Percentiles rank a stretch among this genome's conserved stretches.
Evolutionary conservation across 2,113 vertebrate species (phyloP).

Genomic region (Etia nguti): DNA sequence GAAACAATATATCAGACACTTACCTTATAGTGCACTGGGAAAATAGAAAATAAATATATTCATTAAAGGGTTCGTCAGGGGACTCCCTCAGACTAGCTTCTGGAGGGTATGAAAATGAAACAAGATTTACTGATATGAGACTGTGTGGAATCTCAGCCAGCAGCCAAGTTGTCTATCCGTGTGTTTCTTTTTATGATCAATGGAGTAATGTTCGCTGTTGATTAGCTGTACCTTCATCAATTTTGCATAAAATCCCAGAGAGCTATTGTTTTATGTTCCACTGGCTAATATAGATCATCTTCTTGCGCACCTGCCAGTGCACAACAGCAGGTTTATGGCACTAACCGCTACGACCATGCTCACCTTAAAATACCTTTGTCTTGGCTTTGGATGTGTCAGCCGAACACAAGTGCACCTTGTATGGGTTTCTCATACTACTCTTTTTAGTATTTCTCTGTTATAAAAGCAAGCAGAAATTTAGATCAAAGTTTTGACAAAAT

Average conservation of each 20-base stretch:
- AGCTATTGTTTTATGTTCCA: slow-evolving; percentile 61
- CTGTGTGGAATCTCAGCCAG: slow-evolving; percentile 31
- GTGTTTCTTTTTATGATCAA: slow-evolving; percentile 63
- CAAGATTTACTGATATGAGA: slow-evolving; percentile 34
- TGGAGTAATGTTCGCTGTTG: slow-evolving; percentile 44
- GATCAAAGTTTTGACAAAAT: background rate
- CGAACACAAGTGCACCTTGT: background rate
- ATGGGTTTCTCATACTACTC: background rate
- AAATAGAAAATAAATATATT: slow-evolving; percentile 21
- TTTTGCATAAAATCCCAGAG: slow-evolving; percentile 31
- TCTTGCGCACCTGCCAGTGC: slow-evolving; percentile 33
- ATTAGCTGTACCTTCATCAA: slow-evolving; percentile 42
- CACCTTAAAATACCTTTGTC: slow-evolving; percentile 56
- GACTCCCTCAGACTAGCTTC: background rate
- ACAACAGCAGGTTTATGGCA: slow-evolving; percentile 53
- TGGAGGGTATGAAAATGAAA: slow-evolving; percentile 41
- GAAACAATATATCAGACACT: background rate
- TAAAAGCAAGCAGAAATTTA: background rate
- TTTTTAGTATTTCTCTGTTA: background rate
- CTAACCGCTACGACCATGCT: slow-evolving; percentile 12
- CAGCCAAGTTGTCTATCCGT: slow-evolving; percentile 37
- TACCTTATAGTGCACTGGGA: background rate
- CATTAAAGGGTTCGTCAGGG: slow-evolving; percentile 19
- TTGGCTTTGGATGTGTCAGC: background rate
- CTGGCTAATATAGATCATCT: slow-evolving; percentile 54